Base-by-base conservation (phyloP, 2,888 invertebrate genomes). In the Cheilosia scutellata region DNA sequence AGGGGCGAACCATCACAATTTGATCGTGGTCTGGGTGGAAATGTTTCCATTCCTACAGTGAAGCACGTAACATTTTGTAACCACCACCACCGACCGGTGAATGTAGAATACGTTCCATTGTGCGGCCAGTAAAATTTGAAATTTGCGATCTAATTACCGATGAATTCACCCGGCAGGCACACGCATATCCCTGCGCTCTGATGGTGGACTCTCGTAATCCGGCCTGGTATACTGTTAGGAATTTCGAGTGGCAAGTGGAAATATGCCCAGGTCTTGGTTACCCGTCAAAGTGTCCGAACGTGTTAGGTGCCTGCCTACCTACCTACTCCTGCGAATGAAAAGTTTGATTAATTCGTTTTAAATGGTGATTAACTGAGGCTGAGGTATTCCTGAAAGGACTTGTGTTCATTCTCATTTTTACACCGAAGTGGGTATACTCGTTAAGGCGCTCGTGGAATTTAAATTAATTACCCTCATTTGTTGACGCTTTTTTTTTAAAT, bases 121-220 rank as follows among this genome's bases (percentile, higher is more conserved):
- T 65, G 51, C 13, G 62, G 33, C 63, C 79, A 79, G 58, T 70
- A 79, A 80, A 70, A 75, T 51, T 44, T 60, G 53, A 75, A 75
- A 75, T 65, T 77, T 77, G 60, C 53, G 66, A 66, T 72, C 77
- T 82, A 72, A 82, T 82, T 82, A 66, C 77, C 55, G 77, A 77
- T 72, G 77, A 77, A 82, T 82, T 77, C 66, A 44, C 58, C 42
- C 65, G 51, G 57, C 57, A 51, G 51, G 51, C 57, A 42, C 49
- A 58, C 63, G 76, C 76, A 76, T 57, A 25, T 33, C 11, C 4
- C 37, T 0, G 37, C 37, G 37, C 5, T 20, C 20, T 20, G 20
- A 20, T 20, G 20, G 2, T 29, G 29, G 29, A 29, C 29, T 55
- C 9, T 37, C 16, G 16, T 40, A 58, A 58, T 58, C 40, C 11